A percentile compares a stretch with the other conserved stretches of the same genome.
Evolutionary conservation across 1,140 invertebrate genomes (phyloP).

Genomic region (Diorhabda elongata): DNA sequence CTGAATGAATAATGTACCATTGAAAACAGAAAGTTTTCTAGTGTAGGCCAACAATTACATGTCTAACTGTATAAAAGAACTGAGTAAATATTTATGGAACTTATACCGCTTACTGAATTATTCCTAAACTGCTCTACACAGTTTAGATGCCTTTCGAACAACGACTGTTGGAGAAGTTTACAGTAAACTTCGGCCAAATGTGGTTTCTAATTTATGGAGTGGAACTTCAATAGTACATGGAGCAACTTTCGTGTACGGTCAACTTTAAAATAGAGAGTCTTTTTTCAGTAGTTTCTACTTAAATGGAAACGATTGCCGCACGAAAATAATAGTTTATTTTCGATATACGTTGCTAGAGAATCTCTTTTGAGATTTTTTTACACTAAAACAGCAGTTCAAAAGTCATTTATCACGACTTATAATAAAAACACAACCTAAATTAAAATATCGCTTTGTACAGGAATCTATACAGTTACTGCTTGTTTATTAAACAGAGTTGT

Average conservation of each 20-base stretch:
- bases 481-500: too few species aligned
- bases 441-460: too few species aligned
- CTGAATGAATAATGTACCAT: too few species aligned
- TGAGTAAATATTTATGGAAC: conserved; percentile 15
- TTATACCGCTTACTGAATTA: conserved; percentile 13
- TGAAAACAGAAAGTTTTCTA: background rate
- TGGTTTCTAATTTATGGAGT: conserved; percentile 15
- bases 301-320: too few species aligned
- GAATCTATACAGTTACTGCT: too few species aligned
- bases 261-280: background rate
- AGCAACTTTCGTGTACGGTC: background rate
- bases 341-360: too few species aligned
- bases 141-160: background rate
- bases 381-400: too few species aligned
- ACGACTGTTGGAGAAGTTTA: conserved; percentile 10
- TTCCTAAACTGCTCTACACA: background rate
- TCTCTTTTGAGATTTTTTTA: too few species aligned
- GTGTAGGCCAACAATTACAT: background rate
- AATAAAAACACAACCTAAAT: too few species aligned
- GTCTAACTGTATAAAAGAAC: background rate
- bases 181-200: conserved; percentile 13
- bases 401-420: too few species aligned
- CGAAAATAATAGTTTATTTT: too few species aligned
- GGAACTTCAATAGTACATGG: conserved; percentile 1
- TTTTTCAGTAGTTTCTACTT: background rate